Base-by-base conservation (phyloP, 2,888 invertebrate species). In the Buathra laborator region DNA sequence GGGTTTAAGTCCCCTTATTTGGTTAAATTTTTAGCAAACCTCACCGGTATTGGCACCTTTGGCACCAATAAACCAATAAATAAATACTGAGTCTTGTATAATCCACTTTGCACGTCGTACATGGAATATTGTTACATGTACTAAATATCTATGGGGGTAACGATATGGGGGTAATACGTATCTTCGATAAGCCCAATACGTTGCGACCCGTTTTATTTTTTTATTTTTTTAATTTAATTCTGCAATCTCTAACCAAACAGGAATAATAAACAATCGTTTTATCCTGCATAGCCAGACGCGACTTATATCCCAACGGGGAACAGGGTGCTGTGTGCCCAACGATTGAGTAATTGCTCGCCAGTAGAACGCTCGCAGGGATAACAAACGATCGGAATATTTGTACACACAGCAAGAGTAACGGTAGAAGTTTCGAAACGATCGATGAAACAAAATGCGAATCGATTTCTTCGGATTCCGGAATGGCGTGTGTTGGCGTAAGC, bases 361-460 rank as follows among this genome's bases (percentile, higher is more conserved):
- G 66, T 48, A 37, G 37, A 51, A 16, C n/a, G 5, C 14, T 51
- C 3, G 66, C 62, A 29, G 44, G 71, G 56, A 43, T 66, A 53
- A 66, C 56, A 80, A 72, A 80, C 56, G 71, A 51, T 59, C 37
- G 62, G 51, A 71, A 71, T 12, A 62, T 16, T 24, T 59, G 16
- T 44, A 64, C 14, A 68, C 2, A 10, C 29, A 75, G 43, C 46
- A 4, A 66, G 66, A 51, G 51, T 71, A 71, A 16, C 29, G 24
- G 72, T 16, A 37, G 37, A 71, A 79, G 70, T 71, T 79, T 71
- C 72, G 24, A 74, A 51, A 67, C 46, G 53, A 62, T 72, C 66
- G 80, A 9, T 64, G 46, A 72, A 80, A 80, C 80, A 74, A 80
- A 80, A 80, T 56, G 66, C 72, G 80, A 74, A 72, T 80, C 80